Base-by-base conservation (phyloP, 2,113 vertebrate species). In the Protobothrops mucrosquamatus region DNA sequence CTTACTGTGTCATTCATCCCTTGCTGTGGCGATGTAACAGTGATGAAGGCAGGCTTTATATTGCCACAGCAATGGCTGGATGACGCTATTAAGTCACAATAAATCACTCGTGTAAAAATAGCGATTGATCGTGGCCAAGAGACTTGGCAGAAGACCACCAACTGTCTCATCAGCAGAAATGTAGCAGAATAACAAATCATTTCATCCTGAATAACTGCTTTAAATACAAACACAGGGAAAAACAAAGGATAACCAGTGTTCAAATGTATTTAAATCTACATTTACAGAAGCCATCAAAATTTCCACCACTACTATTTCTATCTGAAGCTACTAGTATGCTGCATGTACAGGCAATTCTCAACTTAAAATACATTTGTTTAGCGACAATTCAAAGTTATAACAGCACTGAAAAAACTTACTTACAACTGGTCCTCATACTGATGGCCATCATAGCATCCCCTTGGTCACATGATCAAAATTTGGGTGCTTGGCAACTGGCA, bases 111-210 rank as follows among this genome's bases (percentile, higher is more conserved):
- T 39, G 74, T 81, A 81, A 39, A 81, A 81, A 81, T 81, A 18
- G 74, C 74, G 34, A 81, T 85, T 91, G 91, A 43, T 88, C 94
- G 87, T 94, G 94, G 95, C 91, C 93, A 94, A 91, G 61, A 88
- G 88, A 69, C 69, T 64, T 24, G 4, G 56, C 85, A 92, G 87
- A 81, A 94, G 0, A 0, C 92, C 92, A 93, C 64, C 56, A 87
- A 81, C 69, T 94, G 95, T 93, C 88, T 95, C 89, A 91, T 46
- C 69, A 92, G 90, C 52, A 93, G 92, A 81, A 56, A 87, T 15
- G 34, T 81, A 81, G 23, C 11, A 55, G 69, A 91, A 69, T 64
- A 91, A 59, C 1, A 93, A 0, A 89, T 57, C 55, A 51, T 55
- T 54, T 3, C 26, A 48, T 89, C 54, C 2, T 22, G 43, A 59